Conservation (phyloP, 2,797 vertebrate species). For the Heterohyrax brucei region DNA sequence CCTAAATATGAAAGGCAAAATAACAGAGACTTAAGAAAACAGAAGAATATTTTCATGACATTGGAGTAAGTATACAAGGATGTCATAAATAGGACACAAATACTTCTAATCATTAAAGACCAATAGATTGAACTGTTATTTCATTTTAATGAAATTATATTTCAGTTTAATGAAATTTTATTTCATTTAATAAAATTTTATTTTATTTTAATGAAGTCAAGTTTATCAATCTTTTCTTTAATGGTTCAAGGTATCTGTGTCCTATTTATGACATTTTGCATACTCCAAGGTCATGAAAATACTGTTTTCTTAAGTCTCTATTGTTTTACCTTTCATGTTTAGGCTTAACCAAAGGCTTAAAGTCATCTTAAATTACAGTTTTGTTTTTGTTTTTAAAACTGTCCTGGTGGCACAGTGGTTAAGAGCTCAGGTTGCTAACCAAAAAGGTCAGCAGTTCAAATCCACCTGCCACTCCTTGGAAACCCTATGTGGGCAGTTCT, state of each 20-base stretch:
- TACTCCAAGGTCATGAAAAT: constrained; percentile 4
- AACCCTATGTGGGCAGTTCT: too few species aligned
- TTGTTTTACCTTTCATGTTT: constrained; percentile 25
- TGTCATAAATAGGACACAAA: not conserved
- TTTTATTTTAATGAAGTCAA: not conserved
- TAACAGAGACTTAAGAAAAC: constrained; percentile 27
- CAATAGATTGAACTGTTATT: constrained; percentile 2
- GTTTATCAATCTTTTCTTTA: not conserved
- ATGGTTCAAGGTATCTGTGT: not conserved
- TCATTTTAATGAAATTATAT: too few species aligned
- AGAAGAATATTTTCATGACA: not conserved
- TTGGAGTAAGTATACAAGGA: constrained; percentile 24
- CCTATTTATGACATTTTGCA: constrained; percentile 11
- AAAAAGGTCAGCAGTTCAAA: too few species aligned
- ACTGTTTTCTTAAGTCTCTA: constrained; percentile 32
- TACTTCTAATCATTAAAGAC: not conserved
- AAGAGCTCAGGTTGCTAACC: too few species aligned
- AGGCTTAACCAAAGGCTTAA: not conserved
- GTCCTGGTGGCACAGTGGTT: too few species aligned
- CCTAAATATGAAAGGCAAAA: constrained; percentile 10
- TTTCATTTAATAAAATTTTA: too few species aligned
- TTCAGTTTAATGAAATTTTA: too few species aligned
- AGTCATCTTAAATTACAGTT: not conserved
- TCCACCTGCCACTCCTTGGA: too few species aligned
- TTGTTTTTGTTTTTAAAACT: not conserved